Evolutionary conservation across 2,797 vertebrate genomes (phyloP).

Genomic region (Trachops cirrhosus): DNA sequence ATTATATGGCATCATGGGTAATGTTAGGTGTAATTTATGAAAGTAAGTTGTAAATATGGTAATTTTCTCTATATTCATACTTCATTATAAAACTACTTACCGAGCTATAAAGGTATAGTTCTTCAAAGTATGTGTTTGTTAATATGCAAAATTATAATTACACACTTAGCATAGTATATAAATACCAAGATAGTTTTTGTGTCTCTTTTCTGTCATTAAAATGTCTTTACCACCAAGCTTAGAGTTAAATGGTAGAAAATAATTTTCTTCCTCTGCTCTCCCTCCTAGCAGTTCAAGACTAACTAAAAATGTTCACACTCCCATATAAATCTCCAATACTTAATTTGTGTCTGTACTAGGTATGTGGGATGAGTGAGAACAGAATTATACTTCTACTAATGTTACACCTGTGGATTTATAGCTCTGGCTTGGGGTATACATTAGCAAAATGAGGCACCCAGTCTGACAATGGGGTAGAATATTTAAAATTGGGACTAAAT

Average conservation of each 20-base stretch:
- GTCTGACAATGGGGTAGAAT: background rate
- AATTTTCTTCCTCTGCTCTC: background rate
- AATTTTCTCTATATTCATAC: background rate
- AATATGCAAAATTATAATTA: background rate
- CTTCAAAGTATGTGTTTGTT: background rate
- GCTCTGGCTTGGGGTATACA: background rate
- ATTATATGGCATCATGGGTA: conserved; percentile 89
- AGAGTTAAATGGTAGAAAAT: conserved; percentile 9
- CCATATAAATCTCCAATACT: background rate
- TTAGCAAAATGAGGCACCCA: background rate
- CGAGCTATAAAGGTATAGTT: background rate
- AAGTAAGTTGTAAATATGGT: conserved; percentile 81
- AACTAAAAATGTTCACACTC: background rate
- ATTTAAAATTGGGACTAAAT: conserved; percentile 22
- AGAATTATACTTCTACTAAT: background rate
- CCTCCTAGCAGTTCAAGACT: background rate
- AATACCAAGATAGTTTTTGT: background rate
- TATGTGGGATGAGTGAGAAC: background rate
- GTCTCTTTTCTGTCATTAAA: background rate
- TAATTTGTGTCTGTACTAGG: background rate
- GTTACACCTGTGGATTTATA: background rate
- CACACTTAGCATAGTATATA: background rate
- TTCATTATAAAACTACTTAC: background rate
- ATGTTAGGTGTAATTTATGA: conserved; percentile 90
- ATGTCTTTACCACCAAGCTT: background rate